Percentiles rank a stretch among this genome's conserved stretches.
These are phyloP conservation scores for Eurystomus gularis DNA, from an alignment of 2,113 vertebrate genomes.

Conservation along the genomic window DNA sequence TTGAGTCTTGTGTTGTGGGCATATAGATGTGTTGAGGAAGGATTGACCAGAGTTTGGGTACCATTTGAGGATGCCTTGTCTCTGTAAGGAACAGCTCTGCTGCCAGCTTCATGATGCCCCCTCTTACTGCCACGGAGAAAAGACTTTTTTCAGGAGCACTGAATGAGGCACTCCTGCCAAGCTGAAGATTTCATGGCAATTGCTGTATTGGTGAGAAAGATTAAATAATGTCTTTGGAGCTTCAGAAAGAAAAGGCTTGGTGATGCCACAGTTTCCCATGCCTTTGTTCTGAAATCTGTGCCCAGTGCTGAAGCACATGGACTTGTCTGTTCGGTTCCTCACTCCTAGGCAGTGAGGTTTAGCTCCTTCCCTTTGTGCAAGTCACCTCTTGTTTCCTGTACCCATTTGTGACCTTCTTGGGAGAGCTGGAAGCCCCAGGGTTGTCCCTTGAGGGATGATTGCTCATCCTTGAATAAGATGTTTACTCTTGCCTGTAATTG, in stretches of 20 bases:
- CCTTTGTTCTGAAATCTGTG: not conserved
- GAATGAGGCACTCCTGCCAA: not conserved
- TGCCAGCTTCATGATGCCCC: not conserved
- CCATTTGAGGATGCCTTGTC: not conserved
- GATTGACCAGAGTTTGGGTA: not conserved
- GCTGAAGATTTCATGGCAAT: not conserved
- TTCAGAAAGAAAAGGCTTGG: not conserved
- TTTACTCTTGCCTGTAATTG: conserved; percentile 66
- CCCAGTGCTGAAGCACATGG: not conserved
- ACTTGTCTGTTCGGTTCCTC: conserved; percentile 22
- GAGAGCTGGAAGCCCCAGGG: conserved; percentile 50
- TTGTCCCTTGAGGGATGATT: conserved; percentile 47
- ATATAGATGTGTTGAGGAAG: not conserved
- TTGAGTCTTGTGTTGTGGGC: not conserved
- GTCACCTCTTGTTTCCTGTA: conserved; percentile 58
- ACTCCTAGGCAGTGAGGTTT: conserved; percentile 4
- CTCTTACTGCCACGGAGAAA: not conserved
- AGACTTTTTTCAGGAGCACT: not conserved
- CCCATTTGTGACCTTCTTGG: conserved; percentile 51
- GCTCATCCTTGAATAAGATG: conserved; percentile 65
- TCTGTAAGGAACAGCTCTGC: not conserved
- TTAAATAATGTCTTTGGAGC: not conserved
- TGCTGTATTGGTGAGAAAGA: not conserved
- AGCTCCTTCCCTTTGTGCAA: conserved; percentile 47
- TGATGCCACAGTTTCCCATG: not conserved